Evolutionary conservation across 1,140 invertebrate genomes (phyloP).

Genomic region (Brachionus manjavacas): DNA sequence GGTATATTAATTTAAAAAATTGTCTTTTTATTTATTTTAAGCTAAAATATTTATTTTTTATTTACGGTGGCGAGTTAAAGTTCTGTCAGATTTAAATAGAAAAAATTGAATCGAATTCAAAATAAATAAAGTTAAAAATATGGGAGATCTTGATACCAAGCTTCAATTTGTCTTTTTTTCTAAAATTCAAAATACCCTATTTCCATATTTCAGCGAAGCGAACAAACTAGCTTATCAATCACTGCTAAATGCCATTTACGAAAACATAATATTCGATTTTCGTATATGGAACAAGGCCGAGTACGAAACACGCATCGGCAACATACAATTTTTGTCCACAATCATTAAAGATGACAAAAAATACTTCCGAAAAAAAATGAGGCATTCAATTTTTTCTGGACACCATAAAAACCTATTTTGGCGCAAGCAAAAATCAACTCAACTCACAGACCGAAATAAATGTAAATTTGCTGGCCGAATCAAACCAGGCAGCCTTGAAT

Average conservation of each 20-base stretch:
- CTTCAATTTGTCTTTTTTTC: too few species aligned
- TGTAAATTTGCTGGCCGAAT: neutral
- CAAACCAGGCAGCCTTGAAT: slow-evolving; percentile 43
- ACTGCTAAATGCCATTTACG: slow-evolving; percentile 62
- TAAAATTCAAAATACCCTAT: too few species aligned
- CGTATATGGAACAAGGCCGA: slow-evolving; percentile 64
- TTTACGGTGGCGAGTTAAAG: too few species aligned
- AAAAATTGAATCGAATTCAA: too few species aligned
- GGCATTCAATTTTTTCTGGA: slow-evolving; percentile 65
- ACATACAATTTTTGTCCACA: slow-evolving; percentile 65
- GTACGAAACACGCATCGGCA: slow-evolving; percentile 65
- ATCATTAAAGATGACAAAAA: slow-evolving; percentile 65
- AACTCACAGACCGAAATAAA: neutral
- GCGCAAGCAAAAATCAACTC: slow-evolving; percentile 47
- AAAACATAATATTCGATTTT: slow-evolving; percentile 65
- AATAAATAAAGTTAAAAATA: too few species aligned
- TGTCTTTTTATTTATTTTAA: too few species aligned
- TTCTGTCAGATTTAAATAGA: too few species aligned
- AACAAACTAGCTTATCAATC: slow-evolving; percentile 55
- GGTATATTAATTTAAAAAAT: too few species aligned
- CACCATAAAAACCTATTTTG: slow-evolving; percentile 62
- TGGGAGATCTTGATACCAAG: too few species aligned
- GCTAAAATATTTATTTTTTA: too few species aligned
- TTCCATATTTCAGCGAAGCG: slow-evolving; percentile 61
- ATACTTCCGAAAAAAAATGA: slow-evolving; percentile 64